Evolutionary conservation across 2,888 invertebrate genomes (phyloP), one percentile per base, ranked within the genome.

Genomic region (Ichneumon xanthorius): DNA sequence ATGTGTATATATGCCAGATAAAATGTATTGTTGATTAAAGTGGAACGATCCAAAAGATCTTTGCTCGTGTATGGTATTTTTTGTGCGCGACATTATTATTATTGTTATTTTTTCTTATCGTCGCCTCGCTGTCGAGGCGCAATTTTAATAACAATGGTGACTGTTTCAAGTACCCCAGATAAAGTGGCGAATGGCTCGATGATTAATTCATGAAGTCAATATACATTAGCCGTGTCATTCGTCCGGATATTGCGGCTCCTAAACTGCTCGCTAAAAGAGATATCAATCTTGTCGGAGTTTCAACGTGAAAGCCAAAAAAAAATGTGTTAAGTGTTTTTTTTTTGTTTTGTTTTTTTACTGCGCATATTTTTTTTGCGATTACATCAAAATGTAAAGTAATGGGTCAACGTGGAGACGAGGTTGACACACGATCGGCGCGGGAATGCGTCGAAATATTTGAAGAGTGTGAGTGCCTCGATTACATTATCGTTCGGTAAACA

Each of bases 151-250:
- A 48, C 61, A 73, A 45, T 48, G 73, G 61, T 45, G 45, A 63
- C 61, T 37, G 37, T 48, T 73, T 61, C n/a, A 9, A 63, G 37
- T n/a, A 37, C 37, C 16, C 11, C 16, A 50, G 61, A 63, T 61
- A 33, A 61, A 63, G 26, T 4, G 37, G 19, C 30, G 33, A 45
- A n/a, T 30, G 61, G n/a, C 19, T 50, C 63, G 63, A 50, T 75
- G 75, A 75, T 75, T 75, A 63, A 75, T 75, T 75, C 75, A 75
- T 75, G 61, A 61, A 61, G n/a, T 50, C 40, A 30, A 48, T 75
- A 26, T 75, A 22, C 37, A 26, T 50, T 16, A 2, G 7, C n/a
- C 61, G 45, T 11, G 26, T n/a, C 26, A 45, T 63, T 26, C 63
- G 48, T 30, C 33, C n/a, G 72, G 6, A 55, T 55, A 45, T 16